phyloP scores from a whole-genome alignment of 2,797 vertebrate species.

The Neopelma chrysocephalum region DNA sequence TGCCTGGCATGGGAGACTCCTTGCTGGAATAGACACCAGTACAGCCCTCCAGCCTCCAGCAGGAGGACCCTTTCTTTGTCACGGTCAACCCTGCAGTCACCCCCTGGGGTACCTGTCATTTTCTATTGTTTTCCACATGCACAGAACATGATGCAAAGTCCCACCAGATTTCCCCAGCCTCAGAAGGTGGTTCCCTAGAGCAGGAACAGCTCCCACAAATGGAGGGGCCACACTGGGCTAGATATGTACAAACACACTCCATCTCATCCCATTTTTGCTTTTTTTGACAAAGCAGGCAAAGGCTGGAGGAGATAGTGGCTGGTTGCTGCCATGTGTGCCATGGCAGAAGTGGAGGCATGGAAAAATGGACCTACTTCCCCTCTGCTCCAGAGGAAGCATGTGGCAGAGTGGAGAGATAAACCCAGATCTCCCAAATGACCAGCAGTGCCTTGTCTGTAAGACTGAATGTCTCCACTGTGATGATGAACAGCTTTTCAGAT shows the following conservation, averaged over 20 bases:
- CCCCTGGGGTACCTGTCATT: background rate
- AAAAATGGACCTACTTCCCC: background rate
- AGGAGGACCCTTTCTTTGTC: background rate
- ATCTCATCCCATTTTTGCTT: background rate
- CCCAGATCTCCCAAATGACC: background rate
- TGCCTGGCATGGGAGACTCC: background rate
- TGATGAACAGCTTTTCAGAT: background rate
- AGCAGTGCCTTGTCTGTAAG: background rate
- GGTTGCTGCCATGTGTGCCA: accelerated
- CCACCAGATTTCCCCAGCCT: background rate
- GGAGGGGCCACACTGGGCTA: accelerated
- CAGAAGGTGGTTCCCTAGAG: background rate
- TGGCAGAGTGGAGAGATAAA: background rate
- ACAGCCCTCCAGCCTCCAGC: background rate
- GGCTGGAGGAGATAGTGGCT: background rate
- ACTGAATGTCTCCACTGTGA: background rate
- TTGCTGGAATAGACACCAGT: accelerated
- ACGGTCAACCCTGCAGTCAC: background rate
- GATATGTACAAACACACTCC: background rate
- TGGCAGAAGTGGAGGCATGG: background rate
- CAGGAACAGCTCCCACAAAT: background rate
- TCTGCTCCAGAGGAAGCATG: background rate
- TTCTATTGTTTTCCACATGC: background rate
- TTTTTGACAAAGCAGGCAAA: background rate
- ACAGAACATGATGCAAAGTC: background rate